Percentiles rank a stretch among this genome's conserved stretches.
phyloP scores from a whole-genome alignment of 2,797 vertebrate genomes.

The Apodemus agrarius region DNA sequence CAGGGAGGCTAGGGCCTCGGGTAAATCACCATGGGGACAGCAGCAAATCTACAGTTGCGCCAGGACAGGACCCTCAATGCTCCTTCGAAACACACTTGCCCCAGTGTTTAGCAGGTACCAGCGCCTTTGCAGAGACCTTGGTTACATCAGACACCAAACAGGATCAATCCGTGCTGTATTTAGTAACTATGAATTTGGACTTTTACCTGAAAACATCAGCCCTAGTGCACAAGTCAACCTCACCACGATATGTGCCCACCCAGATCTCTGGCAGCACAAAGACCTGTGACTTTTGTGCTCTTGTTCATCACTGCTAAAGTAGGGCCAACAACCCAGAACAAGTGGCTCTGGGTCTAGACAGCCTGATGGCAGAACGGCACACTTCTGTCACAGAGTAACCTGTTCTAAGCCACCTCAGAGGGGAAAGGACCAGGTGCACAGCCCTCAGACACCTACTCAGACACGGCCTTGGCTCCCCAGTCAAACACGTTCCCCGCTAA shows the following conservation, averaged over 20 bases:
- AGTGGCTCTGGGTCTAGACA: neutral
- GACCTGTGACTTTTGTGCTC: neutral
- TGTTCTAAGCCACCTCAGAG: neutral
- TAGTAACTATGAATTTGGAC: neutral
- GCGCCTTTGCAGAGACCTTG: neutral
- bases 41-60: neutral
- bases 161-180: neutral
- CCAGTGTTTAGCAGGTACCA: neutral
- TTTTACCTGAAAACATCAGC: neutral
- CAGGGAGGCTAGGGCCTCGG: neutral
- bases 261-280: neutral
- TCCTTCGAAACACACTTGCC: neutral
- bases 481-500: slow-evolving; percentile 99
- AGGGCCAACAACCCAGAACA: neutral
- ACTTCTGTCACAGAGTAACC: neutral
- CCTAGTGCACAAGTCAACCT: neutral
- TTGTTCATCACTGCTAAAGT: neutral
- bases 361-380: neutral
- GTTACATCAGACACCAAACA: neutral
- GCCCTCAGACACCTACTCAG: slow-evolving; percentile 92
- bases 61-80: neutral
- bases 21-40: neutral
- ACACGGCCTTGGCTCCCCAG: slow-evolving; percentile 99
- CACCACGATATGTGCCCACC: neutral
- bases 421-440: neutral